Evolutionary conservation across 2,113 vertebrate species (phyloP).

Genomic region (Anser cygnoides): DNA sequence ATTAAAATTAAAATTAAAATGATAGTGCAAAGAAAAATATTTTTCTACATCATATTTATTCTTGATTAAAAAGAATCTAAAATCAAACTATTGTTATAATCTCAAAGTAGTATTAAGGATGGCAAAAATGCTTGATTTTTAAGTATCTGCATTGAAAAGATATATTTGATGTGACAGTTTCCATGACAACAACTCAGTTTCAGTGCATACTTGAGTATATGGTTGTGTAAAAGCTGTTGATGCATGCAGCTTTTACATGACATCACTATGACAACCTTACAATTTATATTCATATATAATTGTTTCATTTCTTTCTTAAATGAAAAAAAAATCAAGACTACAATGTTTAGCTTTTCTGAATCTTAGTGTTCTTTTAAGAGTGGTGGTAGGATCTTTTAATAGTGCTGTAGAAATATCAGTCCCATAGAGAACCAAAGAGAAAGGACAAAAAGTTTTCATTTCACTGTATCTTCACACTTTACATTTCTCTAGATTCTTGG

Average conservation of each 20-base stretch:
- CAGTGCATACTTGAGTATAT: not conserved
- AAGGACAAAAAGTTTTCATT: not conserved
- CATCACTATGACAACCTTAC: not conserved
- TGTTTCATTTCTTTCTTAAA: slow-evolving; percentile 9
- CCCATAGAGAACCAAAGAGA: not conserved
- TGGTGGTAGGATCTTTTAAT: not conserved
- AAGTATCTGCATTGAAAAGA: not conserved
- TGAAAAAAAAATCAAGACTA: not conserved
- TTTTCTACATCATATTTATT: not conserved
- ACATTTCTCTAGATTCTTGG: not conserved
- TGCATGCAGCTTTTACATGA: not conserved
- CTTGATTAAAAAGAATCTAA: not conserved
- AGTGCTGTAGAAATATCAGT: not conserved
- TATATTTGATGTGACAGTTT: slow-evolving; percentile 13
- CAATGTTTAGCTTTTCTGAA: not conserved
- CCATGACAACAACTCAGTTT: not conserved
- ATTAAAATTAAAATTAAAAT: not conserved
- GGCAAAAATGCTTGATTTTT: slow-evolving; percentile 1
- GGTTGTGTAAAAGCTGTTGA: slow-evolving; percentile 26
- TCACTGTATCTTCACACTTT: not conserved
- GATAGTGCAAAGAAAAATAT: not conserved
- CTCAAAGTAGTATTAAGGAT: not conserved
- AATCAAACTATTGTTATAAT: not conserved
- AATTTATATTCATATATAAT: not conserved
- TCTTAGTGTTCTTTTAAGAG: not conserved